Conservation (phyloP, 2,888 invertebrate species). For the Trachelus troglodyta region DNA sequence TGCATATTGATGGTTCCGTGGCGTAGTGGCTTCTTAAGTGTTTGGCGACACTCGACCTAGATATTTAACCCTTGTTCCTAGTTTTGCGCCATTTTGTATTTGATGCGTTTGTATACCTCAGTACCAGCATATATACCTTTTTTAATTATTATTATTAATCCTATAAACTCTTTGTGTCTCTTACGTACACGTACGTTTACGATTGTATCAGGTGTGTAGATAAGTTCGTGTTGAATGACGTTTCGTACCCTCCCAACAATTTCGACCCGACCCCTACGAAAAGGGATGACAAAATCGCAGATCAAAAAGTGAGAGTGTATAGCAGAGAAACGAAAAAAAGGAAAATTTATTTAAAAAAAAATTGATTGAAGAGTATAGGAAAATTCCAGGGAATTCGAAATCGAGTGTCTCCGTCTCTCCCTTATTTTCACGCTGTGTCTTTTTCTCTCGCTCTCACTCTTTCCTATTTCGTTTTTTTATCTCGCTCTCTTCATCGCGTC, state of each 20-base stretch:
- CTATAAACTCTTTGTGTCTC: constrained; percentile 32
- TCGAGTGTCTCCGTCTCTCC: not conserved
- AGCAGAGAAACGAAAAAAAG: not conserved
- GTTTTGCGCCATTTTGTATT: constrained; percentile 36
- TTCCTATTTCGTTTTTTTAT: not conserved
- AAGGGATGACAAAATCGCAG: constrained; percentile 58
- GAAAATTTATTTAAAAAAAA: not conserved
- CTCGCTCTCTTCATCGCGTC: not conserved
- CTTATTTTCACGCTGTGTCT: not conserved
- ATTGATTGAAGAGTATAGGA: not conserved
- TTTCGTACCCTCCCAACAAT: constrained; percentile 43
- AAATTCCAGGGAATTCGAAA: not conserved
- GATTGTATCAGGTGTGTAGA: constrained; percentile 56
- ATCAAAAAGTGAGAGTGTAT: constrained; percentile 1
- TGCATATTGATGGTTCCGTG: constrained; percentile 50
- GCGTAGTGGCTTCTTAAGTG: constrained; percentile 54
- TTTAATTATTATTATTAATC: not conserved
- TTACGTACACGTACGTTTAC: constrained; percentile 19
- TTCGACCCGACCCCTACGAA: constrained; percentile 64
- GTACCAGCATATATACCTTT: not conserved
- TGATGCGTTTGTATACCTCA: constrained; percentile 14
- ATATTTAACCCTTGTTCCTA: constrained; percentile 22
- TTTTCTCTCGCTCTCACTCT: not conserved
- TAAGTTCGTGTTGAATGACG: constrained; percentile 61
- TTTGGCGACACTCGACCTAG: constrained; percentile 26